Evolutionary conservation across 2,797 vertebrate genomes (phyloP).

Genomic region (Malacoctenus gilli): DNA sequence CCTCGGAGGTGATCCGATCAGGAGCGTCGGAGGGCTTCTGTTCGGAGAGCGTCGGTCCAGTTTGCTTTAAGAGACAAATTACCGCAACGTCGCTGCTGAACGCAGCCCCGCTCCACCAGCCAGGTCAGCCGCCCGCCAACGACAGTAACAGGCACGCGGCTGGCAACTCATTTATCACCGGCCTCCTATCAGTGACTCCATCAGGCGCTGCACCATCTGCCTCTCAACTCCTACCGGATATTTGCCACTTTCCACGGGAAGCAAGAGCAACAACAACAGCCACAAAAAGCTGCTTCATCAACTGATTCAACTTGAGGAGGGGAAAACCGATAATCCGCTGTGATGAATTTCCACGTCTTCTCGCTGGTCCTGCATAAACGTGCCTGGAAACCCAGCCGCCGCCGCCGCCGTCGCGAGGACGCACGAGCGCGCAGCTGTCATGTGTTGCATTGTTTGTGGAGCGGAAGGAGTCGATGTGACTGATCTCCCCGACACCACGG

Average conservation of each 20-base stretch:
- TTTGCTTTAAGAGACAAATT: too few species aligned
- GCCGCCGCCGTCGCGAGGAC: background rate
- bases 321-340: background rate
- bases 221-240: background rate
- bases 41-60: too few species aligned
- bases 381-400: background rate
- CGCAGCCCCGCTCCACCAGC: too few species aligned
- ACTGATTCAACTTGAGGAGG: background rate
- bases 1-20: too few species aligned
- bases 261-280: background rate
- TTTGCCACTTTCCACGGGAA: background rate
- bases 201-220: background rate
- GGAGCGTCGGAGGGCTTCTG: too few species aligned
- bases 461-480: slow-evolving; percentile 29
- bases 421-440: background rate
- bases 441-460: slow-evolving; percentile 11
- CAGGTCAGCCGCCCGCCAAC: too few species aligned
- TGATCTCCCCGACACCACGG: slow-evolving; percentile 33
- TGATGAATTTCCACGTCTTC: too few species aligned
- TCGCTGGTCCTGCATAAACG: too few species aligned
- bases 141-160: background rate
- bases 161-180: background rate
- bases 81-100: too few species aligned
- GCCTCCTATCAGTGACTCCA: background rate
- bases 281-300: background rate